A percentile compares a stretch with the other conserved stretches of the same genome.
phyloP scores from a whole-genome alignment of 2,113 vertebrate species.

The Deroptyus accipitrinus region DNA sequence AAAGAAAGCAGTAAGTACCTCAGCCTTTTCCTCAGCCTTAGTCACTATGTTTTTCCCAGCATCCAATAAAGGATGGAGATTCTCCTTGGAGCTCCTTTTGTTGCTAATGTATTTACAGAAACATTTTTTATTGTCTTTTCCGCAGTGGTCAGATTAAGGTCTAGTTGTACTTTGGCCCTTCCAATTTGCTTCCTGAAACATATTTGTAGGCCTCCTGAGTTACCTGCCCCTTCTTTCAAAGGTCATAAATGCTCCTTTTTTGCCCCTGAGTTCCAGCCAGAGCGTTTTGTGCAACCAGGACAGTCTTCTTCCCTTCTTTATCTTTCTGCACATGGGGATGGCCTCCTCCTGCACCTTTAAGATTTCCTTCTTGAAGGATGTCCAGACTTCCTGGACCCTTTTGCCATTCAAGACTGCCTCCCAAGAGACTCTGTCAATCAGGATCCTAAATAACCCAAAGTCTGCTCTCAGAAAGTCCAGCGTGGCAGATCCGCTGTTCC shows the following conservation, averaged over 20 bases:
- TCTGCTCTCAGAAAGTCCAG: background rate
- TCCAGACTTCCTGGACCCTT: background rate
- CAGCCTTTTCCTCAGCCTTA: background rate
- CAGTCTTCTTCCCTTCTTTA: background rate
- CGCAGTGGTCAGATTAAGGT: background rate
- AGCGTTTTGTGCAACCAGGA: background rate
- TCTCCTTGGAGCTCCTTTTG: background rate
- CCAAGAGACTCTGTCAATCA: background rate
- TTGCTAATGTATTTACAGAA: background rate
- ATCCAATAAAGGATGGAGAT: background rate
- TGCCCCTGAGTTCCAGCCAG: background rate
- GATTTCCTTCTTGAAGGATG: background rate
- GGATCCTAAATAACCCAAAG: background rate
- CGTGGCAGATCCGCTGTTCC: background rate
- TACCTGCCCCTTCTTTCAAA: background rate
- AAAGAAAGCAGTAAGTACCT: background rate
- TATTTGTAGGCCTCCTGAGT: background rate
- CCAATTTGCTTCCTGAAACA: background rate
- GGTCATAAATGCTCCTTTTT: background rate
- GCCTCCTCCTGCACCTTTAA: background rate
- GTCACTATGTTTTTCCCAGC: background rate
- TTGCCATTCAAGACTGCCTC: background rate
- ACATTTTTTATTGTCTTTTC: background rate
- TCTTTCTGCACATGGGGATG: background rate
- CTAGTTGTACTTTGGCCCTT: background rate